Evolutionary conservation across 2,113 vertebrate genomes (phyloP), one percentile per base, ranked within the genome.

Genomic region (Chrysemys picta): DNA sequence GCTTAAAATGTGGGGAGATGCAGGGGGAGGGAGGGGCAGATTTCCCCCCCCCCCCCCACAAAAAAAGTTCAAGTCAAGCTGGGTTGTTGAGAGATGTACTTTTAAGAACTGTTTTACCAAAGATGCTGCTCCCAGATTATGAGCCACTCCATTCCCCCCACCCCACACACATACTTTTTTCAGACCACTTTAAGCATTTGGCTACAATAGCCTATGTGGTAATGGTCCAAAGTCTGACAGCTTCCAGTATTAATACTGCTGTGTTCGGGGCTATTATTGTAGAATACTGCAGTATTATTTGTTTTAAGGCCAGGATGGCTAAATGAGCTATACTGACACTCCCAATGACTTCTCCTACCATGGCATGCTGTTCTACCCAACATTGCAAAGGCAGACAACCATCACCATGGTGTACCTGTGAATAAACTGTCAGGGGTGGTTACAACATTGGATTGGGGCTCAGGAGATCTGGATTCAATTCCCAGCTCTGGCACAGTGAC

Each of bases 31-130:
- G 59, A 7, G 31, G 35, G 16, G 62, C 62, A n/a, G 62, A n/a
- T n/a, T 69, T 6, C 35, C 8, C 62, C 3, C 8, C 31, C 31
- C 27, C 29, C 13, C 10, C 0, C n/a, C n/a, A n/a, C n/a, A 29
- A 59, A 59, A 25, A 29, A 59, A 59, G 27, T 65, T 65, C 31
- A 65, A 19, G 35, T 19, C 31, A 69, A n/a, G 35, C 62, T 4
- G 3, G 35, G 35, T 19, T 69, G 14, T 19, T n/a, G 35, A 69
- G 13, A 17, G 62, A 69, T n/a, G 13, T n/a, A 69, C 62, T 69
- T 69, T n/a, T n/a, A n/a, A n/a, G 31, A 35, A 69, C 35, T 35
- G 29, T 35, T 8, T 69, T 69, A 35, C 62, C 31, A 69, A n/a
- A n/a, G 62, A 35, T n/a, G 14, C 29, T n/a, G 35, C 31, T 17